A percentile compares a stretch with the other conserved stretches of the same genome.
These are phyloP conservation scores for Tetramorium alpestre DNA, from an alignment of 1,140 invertebrate species.

Conservation along the genomic window DNA sequence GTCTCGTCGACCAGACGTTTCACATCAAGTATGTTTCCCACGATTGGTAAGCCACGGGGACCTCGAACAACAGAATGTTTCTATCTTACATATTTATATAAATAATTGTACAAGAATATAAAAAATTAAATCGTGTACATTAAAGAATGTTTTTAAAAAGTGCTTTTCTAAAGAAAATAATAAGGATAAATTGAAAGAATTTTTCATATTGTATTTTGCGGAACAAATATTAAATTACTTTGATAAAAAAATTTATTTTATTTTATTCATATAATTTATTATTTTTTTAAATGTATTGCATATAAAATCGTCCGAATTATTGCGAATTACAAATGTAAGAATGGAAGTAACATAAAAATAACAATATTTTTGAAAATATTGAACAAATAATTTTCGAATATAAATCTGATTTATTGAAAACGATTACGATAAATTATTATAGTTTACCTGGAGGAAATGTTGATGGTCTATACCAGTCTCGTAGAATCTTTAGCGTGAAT, in stretches of 20 bases:
- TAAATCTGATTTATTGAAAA: not conserved
- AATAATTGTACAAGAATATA: constrained; percentile 13
- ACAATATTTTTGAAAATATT: not conserved
- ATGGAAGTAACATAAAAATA: not conserved
- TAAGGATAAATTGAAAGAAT: not conserved
- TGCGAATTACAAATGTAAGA: not conserved
- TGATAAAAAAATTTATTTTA: not conserved
- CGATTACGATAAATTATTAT: not conserved
- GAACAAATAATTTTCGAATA: not conserved
- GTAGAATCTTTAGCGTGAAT: constrained; percentile 32
- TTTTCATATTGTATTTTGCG: not conserved
- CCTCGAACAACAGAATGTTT: constrained; percentile 71
- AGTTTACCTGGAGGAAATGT: constrained; percentile 61
- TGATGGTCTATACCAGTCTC: not conserved
- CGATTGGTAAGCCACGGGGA: constrained; percentile 79
- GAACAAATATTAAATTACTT: not conserved
- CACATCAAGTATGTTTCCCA: constrained; percentile 81
- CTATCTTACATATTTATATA: not conserved
- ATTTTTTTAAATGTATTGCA: not conserved
- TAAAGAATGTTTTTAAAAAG: not conserved
- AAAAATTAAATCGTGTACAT: not conserved
- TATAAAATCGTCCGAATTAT: not conserved
- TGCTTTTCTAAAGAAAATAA: not conserved
- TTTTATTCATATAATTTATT: not conserved
- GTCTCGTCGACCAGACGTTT: constrained; percentile 77